These are phyloP conservation scores for Lucinisca nassula DNA, from an alignment of 2,888 invertebrate species.

Conservation along the genomic window DNA sequence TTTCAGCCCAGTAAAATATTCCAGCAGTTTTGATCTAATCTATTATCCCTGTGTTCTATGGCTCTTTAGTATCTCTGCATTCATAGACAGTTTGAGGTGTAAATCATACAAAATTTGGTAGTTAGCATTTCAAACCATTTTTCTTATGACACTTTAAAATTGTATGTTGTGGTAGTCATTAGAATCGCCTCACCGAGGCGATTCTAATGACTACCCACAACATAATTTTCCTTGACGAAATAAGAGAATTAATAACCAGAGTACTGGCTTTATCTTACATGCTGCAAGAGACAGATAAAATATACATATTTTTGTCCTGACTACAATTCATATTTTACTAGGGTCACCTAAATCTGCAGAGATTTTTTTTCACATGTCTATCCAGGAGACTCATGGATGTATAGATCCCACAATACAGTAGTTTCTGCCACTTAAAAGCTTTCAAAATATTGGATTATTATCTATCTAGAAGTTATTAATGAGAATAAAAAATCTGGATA, in stretches of 20 bases:
- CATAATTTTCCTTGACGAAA: too few relatives aligned
- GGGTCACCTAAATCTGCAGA: background rate
- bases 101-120: too few relatives aligned
- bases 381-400: background rate
- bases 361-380: background rate
- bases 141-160: too few relatives aligned
- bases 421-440: background rate
- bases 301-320: background rate
- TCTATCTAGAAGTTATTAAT: background rate
- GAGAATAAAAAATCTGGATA: background rate
- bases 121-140: too few relatives aligned
- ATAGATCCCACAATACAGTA: background rate
- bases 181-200: too few relatives aligned
- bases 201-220: too few relatives aligned
- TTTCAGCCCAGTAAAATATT: background rate
- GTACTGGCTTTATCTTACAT: background rate
- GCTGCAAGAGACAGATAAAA: background rate
- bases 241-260: too few relatives aligned
- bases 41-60: background rate
- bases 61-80: background rate
- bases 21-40: slow-evolving; percentile 1
- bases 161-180: too few relatives aligned
- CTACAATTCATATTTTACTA: background rate
- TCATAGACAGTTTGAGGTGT: slow-evolving; percentile 6
- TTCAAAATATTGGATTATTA: background rate